A percentile compares a stretch with the other conserved stretches of the same genome.
Evolutionary conservation across 2,888 invertebrate genomes (phyloP).

Genomic region (Pantelozetes paolii): DNA sequence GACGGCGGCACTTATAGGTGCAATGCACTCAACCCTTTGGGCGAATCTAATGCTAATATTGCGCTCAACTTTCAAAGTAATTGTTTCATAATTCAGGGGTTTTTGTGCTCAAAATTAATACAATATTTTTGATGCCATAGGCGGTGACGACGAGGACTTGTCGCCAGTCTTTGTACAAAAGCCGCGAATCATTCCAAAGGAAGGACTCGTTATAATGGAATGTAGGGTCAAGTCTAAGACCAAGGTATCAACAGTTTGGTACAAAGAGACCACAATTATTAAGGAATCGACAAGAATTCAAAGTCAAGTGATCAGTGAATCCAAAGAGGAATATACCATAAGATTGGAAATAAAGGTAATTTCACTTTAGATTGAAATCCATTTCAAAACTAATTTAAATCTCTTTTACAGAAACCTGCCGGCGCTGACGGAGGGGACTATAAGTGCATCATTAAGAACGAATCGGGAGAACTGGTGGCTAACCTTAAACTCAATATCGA

Average conservation of each 20-base stretch:
- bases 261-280: constrained; percentile 78
- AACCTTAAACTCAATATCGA: constrained; percentile 56
- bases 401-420: constrained; percentile 49
- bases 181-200: constrained; percentile 97
- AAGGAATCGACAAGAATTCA: constrained; percentile 58
- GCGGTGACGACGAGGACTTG: constrained; percentile 63
- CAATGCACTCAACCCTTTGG: constrained; percentile 96
- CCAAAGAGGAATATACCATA: constrained; percentile 47
- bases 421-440: constrained; percentile 57
- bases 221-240: constrained; percentile 86
- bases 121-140: constrained; percentile 51
- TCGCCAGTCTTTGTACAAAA: constrained; percentile 96
- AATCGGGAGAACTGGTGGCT: constrained; percentile 56
- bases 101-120: neutral
- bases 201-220: constrained; percentile 94
- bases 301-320: constrained; percentile 44
- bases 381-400: neutral
- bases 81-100: neutral
- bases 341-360: constrained; percentile 47
- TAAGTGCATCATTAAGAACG: constrained; percentile 56
- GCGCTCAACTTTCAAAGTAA: constrained; percentile 72
- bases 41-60: constrained; percentile 99
- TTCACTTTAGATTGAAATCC: constrained; percentile 17
- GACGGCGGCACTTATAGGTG: constrained; percentile 99
- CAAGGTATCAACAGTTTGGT: constrained; percentile 92